These are phyloP conservation scores for Brachypteracias leptosomus DNA, from an alignment of 2,113 vertebrate genomes.

Conservation along the genomic window DNA sequence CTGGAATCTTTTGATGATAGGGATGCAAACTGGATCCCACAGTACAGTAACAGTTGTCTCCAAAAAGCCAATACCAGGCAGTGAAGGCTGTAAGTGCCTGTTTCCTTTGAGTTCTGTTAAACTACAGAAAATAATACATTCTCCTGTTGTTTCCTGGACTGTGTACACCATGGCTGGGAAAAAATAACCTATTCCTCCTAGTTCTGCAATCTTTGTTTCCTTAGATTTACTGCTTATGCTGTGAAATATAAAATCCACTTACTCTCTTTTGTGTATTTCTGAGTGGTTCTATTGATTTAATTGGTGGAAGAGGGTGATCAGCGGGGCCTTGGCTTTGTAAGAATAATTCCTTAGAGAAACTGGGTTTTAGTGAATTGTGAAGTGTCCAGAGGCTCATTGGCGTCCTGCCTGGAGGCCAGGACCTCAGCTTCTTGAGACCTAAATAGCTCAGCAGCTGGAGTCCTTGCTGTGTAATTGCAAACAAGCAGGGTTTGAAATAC, in stretches of 20 bases:
- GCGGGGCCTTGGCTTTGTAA: neutral
- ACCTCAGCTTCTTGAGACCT: neutral
- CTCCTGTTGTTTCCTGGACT: neutral
- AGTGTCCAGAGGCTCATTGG: neutral
- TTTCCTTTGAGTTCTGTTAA: neutral
- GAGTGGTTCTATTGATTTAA: neutral
- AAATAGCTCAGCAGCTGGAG: neutral
- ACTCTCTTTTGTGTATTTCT: neutral
- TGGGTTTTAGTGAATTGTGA: neutral
- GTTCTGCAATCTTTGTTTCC: neutral
- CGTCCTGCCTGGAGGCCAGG: neutral
- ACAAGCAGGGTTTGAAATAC: neutral
- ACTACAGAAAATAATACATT: neutral
- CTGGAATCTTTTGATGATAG: neutral
- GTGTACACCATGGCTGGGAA: neutral
- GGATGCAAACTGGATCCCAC: neutral
- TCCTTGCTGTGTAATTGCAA: neutral
- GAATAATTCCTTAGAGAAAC: neutral
- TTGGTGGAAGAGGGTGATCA: neutral
- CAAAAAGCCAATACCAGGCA: neutral
- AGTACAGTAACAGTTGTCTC: neutral
- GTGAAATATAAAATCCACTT: neutral
- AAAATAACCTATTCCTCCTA: neutral
- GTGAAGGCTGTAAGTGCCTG: neutral
- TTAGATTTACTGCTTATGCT: neutral